A percentile compares a stretch with the other conserved stretches of the same genome.
phyloP scores from a whole-genome alignment of 2,113 vertebrate genomes.

The Sturnira hondurensis region DNA sequence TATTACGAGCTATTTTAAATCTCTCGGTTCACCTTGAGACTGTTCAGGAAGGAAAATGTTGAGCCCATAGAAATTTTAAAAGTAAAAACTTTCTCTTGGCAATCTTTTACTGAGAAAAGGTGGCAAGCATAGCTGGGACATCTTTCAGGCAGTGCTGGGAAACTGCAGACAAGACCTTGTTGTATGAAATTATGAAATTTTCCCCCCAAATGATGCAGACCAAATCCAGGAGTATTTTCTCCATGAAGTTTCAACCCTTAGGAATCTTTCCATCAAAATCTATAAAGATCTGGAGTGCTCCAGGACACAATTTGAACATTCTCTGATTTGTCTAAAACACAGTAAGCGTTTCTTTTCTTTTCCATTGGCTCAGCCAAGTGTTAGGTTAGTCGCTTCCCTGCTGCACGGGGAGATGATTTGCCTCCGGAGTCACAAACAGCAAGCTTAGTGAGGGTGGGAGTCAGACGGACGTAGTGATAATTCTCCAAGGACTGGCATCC shows the following conservation, averaged over 20 bases:
- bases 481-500: neutral
- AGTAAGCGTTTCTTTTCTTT: neutral
- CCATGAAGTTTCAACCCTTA: neutral
- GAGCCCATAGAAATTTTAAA: neutral
- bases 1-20: slow-evolving; percentile 33
- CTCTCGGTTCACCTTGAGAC: slow-evolving; percentile 35
- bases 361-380: neutral
- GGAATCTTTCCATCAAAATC: neutral
- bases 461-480: neutral
- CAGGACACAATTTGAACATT: neutral
- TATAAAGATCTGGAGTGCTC: neutral
- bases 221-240: neutral
- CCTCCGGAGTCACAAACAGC: neutral
- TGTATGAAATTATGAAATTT: neutral
- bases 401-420: neutral
- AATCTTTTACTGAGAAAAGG: neutral
- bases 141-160: neutral
- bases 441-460: neutral
- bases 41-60: slow-evolving; percentile 18
- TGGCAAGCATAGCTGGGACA: neutral
- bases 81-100: neutral
- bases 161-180: neutral
- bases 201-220: neutral
- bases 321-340: neutral
- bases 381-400: neutral